Conservation (phyloP, 2,797 vertebrate genomes). For the Vespertilio murinus region DNA sequence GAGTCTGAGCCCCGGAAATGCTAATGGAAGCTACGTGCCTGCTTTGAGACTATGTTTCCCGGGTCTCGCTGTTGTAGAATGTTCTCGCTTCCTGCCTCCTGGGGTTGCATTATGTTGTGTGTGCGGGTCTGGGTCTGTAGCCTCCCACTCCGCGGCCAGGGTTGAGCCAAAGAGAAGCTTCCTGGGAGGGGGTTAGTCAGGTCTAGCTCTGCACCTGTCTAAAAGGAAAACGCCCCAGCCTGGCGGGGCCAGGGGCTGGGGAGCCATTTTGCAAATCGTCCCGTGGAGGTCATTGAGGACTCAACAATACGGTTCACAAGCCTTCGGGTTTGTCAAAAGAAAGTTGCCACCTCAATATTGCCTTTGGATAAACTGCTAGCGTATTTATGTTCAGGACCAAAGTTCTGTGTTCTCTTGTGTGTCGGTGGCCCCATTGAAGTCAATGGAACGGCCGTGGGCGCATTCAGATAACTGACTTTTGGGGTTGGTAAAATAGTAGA, state of each 20-base stretch:
- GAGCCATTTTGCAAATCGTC: conserved; percentile 40
- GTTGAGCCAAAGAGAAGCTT: conserved; percentile 21
- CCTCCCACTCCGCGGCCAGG: background rate
- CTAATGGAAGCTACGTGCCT: conserved; percentile 55
- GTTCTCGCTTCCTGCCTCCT: background rate
- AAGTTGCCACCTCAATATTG: conserved; percentile 32
- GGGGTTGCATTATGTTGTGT: conserved; percentile 37
- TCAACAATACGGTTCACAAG: background rate
- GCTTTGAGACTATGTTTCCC: background rate
- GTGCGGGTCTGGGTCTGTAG: conserved; percentile 18
- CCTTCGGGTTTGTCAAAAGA: conserved; percentile 26
- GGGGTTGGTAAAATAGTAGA: conserved; percentile 10
- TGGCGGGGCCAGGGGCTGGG: background rate
- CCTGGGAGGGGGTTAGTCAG: background rate
- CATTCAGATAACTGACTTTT: background rate
- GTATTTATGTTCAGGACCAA: conserved; percentile 26
- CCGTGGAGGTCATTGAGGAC: conserved; percentile 3
- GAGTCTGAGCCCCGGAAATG: conserved; percentile 63
- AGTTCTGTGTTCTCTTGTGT: conserved; percentile 35
- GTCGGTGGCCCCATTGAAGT: background rate
- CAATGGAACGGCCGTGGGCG: background rate
- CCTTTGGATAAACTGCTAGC: conserved; percentile 19
- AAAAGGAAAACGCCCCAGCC: background rate
- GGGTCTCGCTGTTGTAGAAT: background rate
- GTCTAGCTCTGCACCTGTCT: background rate